phyloP scores from a whole-genome alignment of 2,888 invertebrate genomes.

The Lasioglossum calceatum region DNA sequence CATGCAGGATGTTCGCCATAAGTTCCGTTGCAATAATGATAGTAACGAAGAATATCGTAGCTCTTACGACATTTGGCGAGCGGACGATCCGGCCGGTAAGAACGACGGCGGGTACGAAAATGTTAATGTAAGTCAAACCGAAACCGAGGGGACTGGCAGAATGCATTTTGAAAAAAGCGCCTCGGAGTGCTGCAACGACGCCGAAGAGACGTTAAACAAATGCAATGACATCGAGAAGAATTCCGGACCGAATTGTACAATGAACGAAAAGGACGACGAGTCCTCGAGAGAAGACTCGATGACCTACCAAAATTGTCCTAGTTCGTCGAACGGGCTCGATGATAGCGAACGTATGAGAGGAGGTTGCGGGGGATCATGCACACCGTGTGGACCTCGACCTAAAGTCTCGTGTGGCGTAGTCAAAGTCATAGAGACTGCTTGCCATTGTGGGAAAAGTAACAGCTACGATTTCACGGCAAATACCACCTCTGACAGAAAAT shows the following conservation, averaged over 20 bases:
- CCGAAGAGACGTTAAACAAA: conserved; percentile 35
- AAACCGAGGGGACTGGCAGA: conserved; percentile 34
- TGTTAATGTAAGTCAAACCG: conserved; percentile 27
- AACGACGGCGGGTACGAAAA: conserved; percentile 66
- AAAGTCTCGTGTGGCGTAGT: conserved; percentile 29
- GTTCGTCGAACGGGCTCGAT: conserved; percentile 48
- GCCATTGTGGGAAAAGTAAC: conserved; percentile 34
- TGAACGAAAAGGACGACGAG: conserved; percentile 44
- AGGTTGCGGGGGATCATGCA: conserved; percentile 70
- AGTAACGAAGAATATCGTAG: conserved; percentile 48
- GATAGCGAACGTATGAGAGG: conserved; percentile 75
- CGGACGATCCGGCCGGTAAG: conserved; percentile 50
- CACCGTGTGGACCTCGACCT: conserved; percentile 30
- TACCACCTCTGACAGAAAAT: not conserved
- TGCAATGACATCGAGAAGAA: conserved; percentile 42
- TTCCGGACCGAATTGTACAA: conserved; percentile 31
- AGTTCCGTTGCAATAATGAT: conserved; percentile 29
- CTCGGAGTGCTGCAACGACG: conserved; percentile 31
- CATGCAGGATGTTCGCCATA: conserved; percentile 66
- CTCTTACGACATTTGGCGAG: conserved; percentile 62
- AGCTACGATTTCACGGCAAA: not conserved
- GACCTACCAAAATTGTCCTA: conserved; percentile 38
- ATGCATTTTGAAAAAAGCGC: conserved; percentile 44
- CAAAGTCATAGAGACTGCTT: conserved; percentile 30
- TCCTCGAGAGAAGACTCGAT: conserved; percentile 32